phyloP scores from a whole-genome alignment of 2,113 vertebrate species.

The Choloepus hoffmanni region DNA sequence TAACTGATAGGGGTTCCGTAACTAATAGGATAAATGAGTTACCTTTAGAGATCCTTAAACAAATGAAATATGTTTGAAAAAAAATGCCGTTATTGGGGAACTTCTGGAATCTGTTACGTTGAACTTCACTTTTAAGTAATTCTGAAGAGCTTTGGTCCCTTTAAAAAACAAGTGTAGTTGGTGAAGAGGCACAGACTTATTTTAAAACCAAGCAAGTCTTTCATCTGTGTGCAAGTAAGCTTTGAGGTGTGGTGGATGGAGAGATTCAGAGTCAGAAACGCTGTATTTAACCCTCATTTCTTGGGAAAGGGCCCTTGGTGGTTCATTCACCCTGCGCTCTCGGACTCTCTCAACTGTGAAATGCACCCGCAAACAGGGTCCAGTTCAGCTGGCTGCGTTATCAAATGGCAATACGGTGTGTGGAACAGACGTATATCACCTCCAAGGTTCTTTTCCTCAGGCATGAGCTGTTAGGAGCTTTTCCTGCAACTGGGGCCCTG shows the following conservation, averaged over 20 bases:
- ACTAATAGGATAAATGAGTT: not conserved
- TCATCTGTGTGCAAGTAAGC: not conserved
- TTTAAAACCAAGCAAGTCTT: fast-evolving
- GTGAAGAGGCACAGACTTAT: not conserved
- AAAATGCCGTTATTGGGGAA: not conserved
- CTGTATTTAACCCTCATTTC: too few species aligned
- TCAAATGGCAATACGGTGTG: not conserved
- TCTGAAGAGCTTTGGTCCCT: not conserved
- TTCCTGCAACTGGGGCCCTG: too few species aligned
- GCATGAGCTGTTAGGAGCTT: not conserved
- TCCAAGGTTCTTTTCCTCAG: fast-evolving
- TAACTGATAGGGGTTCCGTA: not conserved
- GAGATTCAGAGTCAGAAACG: fast-evolving
- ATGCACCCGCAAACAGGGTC: fast-evolving
- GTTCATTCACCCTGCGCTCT: not conserved
- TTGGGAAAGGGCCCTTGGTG: too few species aligned
- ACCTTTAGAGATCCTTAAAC: not conserved
- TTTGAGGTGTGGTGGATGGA: fast-evolving
- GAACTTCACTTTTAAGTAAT: not conserved
- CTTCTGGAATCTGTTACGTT: too few species aligned
- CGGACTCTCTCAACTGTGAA: not conserved
- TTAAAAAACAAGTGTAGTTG: not conserved
- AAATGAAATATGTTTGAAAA: not conserved
- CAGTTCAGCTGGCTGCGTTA: fast-evolving
- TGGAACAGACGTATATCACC: fast-evolving